Percentiles rank a stretch among this genome's conserved stretches.
phyloP scores from a whole-genome alignment of 2,113 vertebrate genomes.

The Chloropsis cyanopogon region DNA sequence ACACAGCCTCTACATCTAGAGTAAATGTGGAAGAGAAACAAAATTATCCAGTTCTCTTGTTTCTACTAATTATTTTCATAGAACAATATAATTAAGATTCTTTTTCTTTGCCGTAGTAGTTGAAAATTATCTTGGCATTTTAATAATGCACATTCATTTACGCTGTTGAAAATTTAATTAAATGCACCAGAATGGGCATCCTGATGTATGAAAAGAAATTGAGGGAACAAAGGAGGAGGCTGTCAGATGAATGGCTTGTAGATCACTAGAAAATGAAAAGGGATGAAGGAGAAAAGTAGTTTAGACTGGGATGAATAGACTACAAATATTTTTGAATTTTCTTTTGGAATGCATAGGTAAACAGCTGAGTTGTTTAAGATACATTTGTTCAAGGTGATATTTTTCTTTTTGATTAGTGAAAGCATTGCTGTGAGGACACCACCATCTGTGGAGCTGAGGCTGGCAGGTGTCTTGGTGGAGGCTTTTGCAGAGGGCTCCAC shows the following conservation, averaged over 20 bases:
- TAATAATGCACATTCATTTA: background rate
- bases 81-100: background rate
- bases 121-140: background rate
- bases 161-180: background rate
- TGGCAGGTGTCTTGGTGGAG: background rate
- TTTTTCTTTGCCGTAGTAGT: background rate
- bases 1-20: background rate
- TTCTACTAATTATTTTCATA: background rate
- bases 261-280: background rate
- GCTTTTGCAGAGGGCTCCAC: background rate
- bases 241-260: background rate
- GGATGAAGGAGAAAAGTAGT: background rate
- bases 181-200: background rate
- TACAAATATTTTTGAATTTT: background rate
- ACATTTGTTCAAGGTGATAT: background rate
- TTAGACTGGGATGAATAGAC: background rate
- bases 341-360: background rate
- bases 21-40: background rate
- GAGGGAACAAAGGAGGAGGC: background rate
- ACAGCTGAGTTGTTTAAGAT: background rate
- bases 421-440: background rate
- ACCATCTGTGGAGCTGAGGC: background rate
- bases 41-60: background rate
- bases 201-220: background rate
- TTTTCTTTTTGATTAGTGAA: background rate